Conservation (phyloP, 1,140 invertebrate genomes). For the Brachystomella parvula region DNA sequence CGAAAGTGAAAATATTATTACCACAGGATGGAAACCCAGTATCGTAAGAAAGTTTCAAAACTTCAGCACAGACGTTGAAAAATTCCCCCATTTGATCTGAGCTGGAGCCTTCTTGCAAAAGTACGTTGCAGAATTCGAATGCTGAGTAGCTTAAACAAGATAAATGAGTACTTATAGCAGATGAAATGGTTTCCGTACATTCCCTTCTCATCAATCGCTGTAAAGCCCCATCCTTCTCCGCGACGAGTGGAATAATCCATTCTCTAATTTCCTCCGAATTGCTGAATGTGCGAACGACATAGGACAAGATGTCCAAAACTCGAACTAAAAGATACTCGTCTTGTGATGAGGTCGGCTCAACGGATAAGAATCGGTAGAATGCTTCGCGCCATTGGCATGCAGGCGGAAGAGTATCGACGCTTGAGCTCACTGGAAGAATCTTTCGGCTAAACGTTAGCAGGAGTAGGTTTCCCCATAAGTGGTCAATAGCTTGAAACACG, state of each 20-base stretch:
- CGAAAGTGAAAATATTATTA: not conserved
- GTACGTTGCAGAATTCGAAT: constrained; percentile 24
- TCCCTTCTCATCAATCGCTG: constrained; percentile 13
- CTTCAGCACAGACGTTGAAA: constrained; percentile 16
- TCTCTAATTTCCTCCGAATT: constrained; percentile 6
- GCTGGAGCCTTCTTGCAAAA: constrained; percentile 2
- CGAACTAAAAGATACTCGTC: constrained; percentile 28
- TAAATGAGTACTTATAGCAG: constrained; percentile 17
- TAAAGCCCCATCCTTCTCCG: constrained; percentile 23
- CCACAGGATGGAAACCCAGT: not conserved
- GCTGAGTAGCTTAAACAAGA: constrained; percentile 15
- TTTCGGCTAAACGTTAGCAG: constrained; percentile 16
- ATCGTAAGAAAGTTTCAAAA: constrained; percentile 7
- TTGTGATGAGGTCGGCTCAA: constrained; percentile 31
- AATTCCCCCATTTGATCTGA: constrained; percentile 13
- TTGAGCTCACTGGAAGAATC: not conserved
- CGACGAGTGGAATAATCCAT: constrained; percentile 32
- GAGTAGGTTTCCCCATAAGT: constrained; percentile 13
- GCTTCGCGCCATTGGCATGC: constrained; percentile 23
- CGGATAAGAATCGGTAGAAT: constrained; percentile 35
- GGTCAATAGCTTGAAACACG: constrained; percentile 19
- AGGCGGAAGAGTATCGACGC: not conserved
- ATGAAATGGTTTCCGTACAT: not conserved
- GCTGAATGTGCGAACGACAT: constrained; percentile 11
- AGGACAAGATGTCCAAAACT: constrained; percentile 28